phyloP scores from a whole-genome alignment of 2,113 vertebrate genomes.

The Xyrauchen texanus region DNA sequence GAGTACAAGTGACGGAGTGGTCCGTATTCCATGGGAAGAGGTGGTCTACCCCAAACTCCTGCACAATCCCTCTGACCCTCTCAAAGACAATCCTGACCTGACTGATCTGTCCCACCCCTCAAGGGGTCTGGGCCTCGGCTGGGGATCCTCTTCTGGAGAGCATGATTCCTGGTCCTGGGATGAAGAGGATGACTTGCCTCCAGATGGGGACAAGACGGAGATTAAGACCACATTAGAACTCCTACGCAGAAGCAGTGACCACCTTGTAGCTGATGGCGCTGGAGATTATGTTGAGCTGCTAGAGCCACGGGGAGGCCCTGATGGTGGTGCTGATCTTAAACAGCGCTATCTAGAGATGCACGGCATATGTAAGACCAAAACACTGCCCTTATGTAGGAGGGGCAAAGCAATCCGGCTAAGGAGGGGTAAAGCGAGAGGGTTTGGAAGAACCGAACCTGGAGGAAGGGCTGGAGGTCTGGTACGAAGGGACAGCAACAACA shows the following conservation, averaged over 20 bases:
- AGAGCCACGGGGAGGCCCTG: slow-evolving; percentile 78
- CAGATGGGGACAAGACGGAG: slow-evolving; percentile 57
- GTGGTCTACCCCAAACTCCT: slow-evolving; percentile 87
- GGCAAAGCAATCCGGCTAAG: slow-evolving; percentile 78
- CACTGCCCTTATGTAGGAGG: slow-evolving; percentile 79
- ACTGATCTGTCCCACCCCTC: slow-evolving; percentile 51
- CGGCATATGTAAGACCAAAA: slow-evolving; percentile 79
- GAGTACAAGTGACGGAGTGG: slow-evolving; percentile 83
- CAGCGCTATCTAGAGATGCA: slow-evolving; percentile 77
- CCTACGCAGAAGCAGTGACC: slow-evolving; percentile 63
- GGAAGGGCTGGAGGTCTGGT: slow-evolving; percentile 55
- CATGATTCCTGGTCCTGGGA: slow-evolving; percentile 78
- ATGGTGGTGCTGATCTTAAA: slow-evolving; percentile 70
- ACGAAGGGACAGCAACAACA: slow-evolving; percentile 55
- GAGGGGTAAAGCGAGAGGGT: slow-evolving; percentile 78
- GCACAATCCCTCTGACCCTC: slow-evolving; percentile 70
- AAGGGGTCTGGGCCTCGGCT: slow-evolving; percentile 62
- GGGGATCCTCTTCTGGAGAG: slow-evolving; percentile 71
- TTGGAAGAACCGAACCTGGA: slow-evolving; percentile 69
- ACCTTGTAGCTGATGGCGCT: slow-evolving; percentile 63
- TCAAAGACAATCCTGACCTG: slow-evolving; percentile 53
- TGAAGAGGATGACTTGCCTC: slow-evolving; percentile 69
- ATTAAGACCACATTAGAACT: slow-evolving; percentile 45
- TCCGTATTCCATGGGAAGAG: slow-evolving; percentile 84
- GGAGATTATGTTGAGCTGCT: slow-evolving; percentile 84